Evolutionary conservation across 2,888 invertebrate species (phyloP), one percentile per base, ranked within the genome.

Genomic region (Agrilus cyanescens): DNA sequence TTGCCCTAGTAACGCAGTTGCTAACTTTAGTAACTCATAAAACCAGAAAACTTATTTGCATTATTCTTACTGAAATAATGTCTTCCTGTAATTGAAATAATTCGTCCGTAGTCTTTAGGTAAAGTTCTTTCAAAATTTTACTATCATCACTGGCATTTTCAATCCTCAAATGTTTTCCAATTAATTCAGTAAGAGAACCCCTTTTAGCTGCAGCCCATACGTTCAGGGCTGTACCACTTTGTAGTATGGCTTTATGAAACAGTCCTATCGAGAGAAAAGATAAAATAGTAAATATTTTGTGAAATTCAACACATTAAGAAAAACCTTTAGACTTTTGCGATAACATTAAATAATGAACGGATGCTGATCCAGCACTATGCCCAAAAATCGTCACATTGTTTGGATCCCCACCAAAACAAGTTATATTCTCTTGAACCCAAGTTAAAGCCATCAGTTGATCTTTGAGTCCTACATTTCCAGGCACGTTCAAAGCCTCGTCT

Each of bases 391-490:
- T 70, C 6, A 70, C 66, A 39, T 66, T 67, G 2, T 64, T 53
- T 1, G 62, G 55, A 54, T 70, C 63, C 2, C 70, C 70, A 15
- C 68, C 67, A 50, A 70, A 70, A 42, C 57, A 58, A 3, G 55
- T 48, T 12, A 68, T 67, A 46, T 70, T 70, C 0, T 54, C 54
- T 43, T 68, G 64, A 0, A 70, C 58, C 69, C 70, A 70, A 40
- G 62, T 63, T 14, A 70, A 45, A 1, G 67, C 70, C 51, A 69
- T 46, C 2, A 65, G 57, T 54, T 69, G 69, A 53, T 70, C 70
- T 51, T 70, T 70, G 0, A 70, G 53, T 3, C 67, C 69, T 1
- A 67, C 65, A 54, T 70, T 70, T 3, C 69, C 70, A 0, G 70
- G 67, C 39, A 68, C 58, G 39, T 62, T 58, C n/a, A 67, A 51